phyloP scores from a whole-genome alignment of 2,888 invertebrate species.

The Dimorphilus gyrociliatus region DNA sequence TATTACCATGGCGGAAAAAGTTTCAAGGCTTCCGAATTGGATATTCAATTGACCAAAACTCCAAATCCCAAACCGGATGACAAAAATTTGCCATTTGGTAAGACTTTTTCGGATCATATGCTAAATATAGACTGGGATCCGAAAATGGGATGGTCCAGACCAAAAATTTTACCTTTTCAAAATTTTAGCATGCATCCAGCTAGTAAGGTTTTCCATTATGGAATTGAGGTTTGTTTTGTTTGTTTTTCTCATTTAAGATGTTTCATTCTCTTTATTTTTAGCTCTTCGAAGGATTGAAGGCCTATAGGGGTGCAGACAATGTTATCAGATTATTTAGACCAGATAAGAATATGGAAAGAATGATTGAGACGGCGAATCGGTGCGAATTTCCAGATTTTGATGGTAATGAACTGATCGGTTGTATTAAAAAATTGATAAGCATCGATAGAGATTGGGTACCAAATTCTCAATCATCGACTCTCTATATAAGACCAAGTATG shows the following conservation, averaged over 20 bases:
- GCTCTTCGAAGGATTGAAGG: conserved; percentile 97
- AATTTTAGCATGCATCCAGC: conserved; percentile 80
- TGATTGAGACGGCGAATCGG: conserved; percentile 67
- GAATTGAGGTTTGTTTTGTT: too few species aligned
- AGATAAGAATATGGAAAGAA: conserved; percentile 79
- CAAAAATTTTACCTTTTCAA: conserved; percentile 73
- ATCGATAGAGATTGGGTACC: conserved; percentile 98
- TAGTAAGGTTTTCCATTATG: conserved; percentile 88
- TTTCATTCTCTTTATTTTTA: too few species aligned
- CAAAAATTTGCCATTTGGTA: conserved; percentile 68
- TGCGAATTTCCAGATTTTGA: conserved; percentile 82
- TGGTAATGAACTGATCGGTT: conserved; percentile 63
- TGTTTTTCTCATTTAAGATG: too few species aligned
- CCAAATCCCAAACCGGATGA: conserved; percentile 48
- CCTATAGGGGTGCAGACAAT: conserved; percentile 78
- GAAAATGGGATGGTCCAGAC: conserved; percentile 73
- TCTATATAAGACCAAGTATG: conserved; percentile 86
- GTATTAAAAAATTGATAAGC: conserved; percentile 63
- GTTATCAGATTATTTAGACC: conserved; percentile 85
- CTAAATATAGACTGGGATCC: conserved; percentile 65
- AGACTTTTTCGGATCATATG: conserved; percentile 90
- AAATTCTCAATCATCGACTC: conserved; percentile 58
- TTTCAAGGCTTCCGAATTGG: conserved; percentile 25
- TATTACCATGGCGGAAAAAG: too few species aligned
- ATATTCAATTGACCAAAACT: conserved; percentile 16